phyloP scores from a whole-genome alignment of 2,888 invertebrate genomes.

The Octodonta nipae region DNA sequence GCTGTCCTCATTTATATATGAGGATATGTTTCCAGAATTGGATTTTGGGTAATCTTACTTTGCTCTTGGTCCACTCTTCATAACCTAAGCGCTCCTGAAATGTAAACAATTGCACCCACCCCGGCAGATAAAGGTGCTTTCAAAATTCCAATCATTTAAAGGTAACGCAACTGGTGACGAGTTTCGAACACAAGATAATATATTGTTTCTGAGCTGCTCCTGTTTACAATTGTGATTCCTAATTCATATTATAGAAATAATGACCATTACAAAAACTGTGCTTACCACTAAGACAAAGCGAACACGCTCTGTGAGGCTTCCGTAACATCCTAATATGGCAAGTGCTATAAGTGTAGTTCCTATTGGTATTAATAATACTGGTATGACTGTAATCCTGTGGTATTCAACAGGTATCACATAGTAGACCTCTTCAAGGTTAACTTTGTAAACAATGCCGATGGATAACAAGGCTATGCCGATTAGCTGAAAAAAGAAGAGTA shows the following conservation, averaged over 20 bases:
- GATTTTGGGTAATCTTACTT: too few relatives aligned
- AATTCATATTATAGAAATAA: neutral
- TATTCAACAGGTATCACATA: conserved; percentile 11
- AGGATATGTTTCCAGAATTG: too few relatives aligned
- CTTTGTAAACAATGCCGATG: conserved; percentile 12
- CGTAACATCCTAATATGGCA: conserved; percentile 14
- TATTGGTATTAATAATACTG: conserved; percentile 11
- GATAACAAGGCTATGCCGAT: conserved; percentile 13
- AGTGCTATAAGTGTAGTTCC: conserved; percentile 10
- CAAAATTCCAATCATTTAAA: too few relatives aligned
- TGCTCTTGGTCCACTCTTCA: too few relatives aligned
- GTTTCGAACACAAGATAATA: too few relatives aligned
- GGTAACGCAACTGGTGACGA: too few relatives aligned
- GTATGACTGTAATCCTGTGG: conserved; percentile 10
- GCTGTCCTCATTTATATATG: too few relatives aligned
- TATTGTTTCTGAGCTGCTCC: too few relatives aligned
- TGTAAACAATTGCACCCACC: too few relatives aligned
- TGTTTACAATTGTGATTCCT: too few relatives aligned
- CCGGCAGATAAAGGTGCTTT: too few relatives aligned
- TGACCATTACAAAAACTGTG: conserved; percentile 1
- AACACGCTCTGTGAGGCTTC: conserved; percentile 12
- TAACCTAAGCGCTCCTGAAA: too few relatives aligned
- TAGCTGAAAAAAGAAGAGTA: conserved; percentile 9
- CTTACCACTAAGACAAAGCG: conserved; percentile 11
- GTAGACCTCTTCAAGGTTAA: conserved; percentile 11